Evolutionary conservation across 2,888 invertebrate species (phyloP), one percentile per base, ranked within the genome.

Genomic region (Agrotis puta): DNA sequence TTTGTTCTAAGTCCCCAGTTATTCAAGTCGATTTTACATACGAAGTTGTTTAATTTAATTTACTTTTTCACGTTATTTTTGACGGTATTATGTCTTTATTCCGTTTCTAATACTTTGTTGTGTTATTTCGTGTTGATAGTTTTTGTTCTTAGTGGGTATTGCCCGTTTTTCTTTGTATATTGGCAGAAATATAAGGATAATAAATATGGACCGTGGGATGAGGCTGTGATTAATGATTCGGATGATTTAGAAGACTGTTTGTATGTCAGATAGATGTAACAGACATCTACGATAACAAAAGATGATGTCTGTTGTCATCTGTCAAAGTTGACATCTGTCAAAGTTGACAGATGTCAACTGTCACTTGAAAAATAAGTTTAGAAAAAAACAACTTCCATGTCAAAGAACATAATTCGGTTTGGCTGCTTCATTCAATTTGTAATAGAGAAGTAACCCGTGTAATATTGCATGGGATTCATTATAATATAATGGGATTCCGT

Each of bases 171-270:
- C 90, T 99, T 98, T 94, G 97, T 98, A 0, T 95, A 93, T 65
- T 98, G 98, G 96, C 98, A 98, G 88, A 97, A 96, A 50, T 97
- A 97, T 90, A 99, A 98, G 89, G 97, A 98, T 87, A 99, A 99
- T 92, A 99, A 99, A 78, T 98, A 99, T 92, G 99, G 99, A 0
- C 99, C 99, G 0, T 99, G 99, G 99, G 99, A 99, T 92, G 99
- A 99, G 91, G 99, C 99, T 16, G 95, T 98, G 85, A 97, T 97
- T 79, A 97, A 97, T 87, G 97, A 97, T 93, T 95, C 96, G 0
- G 97, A 97, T 87, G 96, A 96, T 88, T 90, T 97, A 7, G 94
- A 95, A 18, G 95, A 95, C 16, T 91, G 89, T 83, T 86, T 92
- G 69, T 48, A 82, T 82, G 77, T 76, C 65, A 18, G 43, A 6